Percentiles rank a stretch among this genome's conserved stretches.
Conservation (phyloP, 2,797 vertebrate species). For the Typhlichthys subterraneus region DNA sequence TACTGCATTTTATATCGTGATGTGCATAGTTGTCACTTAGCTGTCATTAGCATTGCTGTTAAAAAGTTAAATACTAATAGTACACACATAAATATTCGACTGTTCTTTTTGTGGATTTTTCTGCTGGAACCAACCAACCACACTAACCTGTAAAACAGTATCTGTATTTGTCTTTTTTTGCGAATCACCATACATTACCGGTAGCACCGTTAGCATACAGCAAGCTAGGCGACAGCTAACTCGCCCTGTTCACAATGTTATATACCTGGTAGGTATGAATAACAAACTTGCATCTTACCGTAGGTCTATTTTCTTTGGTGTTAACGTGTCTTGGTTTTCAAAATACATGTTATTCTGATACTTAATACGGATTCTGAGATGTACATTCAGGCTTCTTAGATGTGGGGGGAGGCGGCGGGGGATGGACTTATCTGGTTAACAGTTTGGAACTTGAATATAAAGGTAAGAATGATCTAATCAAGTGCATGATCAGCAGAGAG, state of each 20-base stretch:
- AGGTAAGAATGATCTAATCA: too few species aligned
- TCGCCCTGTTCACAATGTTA: neutral
- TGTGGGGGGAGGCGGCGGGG: neutral
- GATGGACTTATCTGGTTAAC: too few species aligned
- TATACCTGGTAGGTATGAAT: neutral
- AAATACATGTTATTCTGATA: slow-evolving; percentile 11
- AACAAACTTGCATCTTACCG: slow-evolving; percentile 41
- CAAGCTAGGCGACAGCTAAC: slow-evolving; percentile 50
- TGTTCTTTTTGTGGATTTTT: neutral
- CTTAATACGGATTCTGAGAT: neutral
- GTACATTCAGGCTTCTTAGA: neutral
- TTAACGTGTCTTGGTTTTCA: slow-evolving; percentile 37
- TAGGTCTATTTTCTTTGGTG: slow-evolving; percentile 31
- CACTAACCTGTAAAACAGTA: neutral
- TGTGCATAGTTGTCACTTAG: neutral
- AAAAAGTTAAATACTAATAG: neutral
- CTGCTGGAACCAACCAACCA: neutral
- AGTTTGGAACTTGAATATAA: neutral
- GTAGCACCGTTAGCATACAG: neutral
- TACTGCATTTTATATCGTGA: too few species aligned
- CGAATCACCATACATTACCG: neutral
- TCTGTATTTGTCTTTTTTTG: neutral
- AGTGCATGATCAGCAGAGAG: too few species aligned
- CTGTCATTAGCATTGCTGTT: neutral
- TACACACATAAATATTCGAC: neutral